These are phyloP conservation scores for Urocitellus parryii DNA, from an alignment of 2,113 vertebrate species.

Conservation along the genomic window DNA sequence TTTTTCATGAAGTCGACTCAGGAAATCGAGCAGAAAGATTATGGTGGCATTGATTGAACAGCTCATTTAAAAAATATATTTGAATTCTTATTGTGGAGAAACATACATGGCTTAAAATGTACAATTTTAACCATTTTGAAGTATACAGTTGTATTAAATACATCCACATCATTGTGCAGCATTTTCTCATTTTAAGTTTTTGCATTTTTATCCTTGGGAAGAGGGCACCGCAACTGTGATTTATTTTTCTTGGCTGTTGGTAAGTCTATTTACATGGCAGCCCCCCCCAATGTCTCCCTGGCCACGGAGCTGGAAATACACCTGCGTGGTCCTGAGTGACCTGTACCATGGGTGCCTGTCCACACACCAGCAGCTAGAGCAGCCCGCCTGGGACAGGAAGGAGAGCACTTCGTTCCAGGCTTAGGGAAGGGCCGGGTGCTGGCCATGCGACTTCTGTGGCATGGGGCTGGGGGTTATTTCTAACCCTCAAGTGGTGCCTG, in stretches of 20 bases:
- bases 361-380: too few species aligned
- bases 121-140: neutral
- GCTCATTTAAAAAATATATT: neutral
- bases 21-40: neutral
- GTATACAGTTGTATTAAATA: too few species aligned
- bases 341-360: rapidly evolving
- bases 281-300: neutral
- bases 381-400: neutral
- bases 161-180: neutral
- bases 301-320: neutral
- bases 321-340: neutral
- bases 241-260: neutral
- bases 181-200: neutral
- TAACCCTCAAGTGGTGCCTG: neutral
- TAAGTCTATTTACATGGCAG: neutral
- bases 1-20: rapidly evolving
- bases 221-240: neutral
- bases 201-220: neutral
- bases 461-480: neutral
- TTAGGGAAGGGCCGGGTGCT: neutral
- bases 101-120: too few species aligned
- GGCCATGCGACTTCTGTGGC: neutral
- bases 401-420: neutral
- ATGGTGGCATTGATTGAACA: neutral
- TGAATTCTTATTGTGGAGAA: neutral